Evolutionary conservation across 2,113 vertebrate genomes (phyloP), one percentile per base, ranked within the genome.

Genomic region (Eonycteris spelaea): DNA sequence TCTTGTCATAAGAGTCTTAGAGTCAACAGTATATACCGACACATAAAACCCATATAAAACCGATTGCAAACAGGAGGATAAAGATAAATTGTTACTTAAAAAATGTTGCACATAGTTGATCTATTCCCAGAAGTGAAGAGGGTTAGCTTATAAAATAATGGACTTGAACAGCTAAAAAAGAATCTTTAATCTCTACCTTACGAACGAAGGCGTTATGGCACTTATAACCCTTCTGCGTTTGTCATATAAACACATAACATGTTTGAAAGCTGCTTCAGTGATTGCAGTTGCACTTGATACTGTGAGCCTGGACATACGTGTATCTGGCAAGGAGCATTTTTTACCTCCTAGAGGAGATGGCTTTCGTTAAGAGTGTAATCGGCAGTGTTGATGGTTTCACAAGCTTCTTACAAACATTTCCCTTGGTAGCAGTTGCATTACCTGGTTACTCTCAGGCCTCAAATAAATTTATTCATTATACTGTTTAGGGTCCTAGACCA

Each of bases 1-100:
- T 78, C 45, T 82, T 95, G 94, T 95, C 97, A 82, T 79, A 45
- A 97, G 96, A 55, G 74, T 97, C 24, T 88, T 95, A 94, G 35
- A 97, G 92, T 96, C 95, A 97, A 97, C 59, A 93, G 92, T 97
- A 96, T 67, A 95, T 68, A 97, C 91, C 10, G 92, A 97, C 93
- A 97, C 83, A 92, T 65, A 96, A 97, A 98, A 84, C 61, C 13
- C 93, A 97, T 85, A 92, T 65, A 96, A 97, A 98, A 84, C 53
- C 11, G 26, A 67, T 1, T 87, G 82, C 96, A 98, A 97, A 95
- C 61, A 77, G 57, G 78, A 95, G 40, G 51, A 96, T 79, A 57
- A 43, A 86, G 75, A 79, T 51, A 71, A 90, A 96, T 74, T 94
- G 92, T 89, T 78, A 92, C 61, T 89, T 88, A 22, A 83, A 97